phyloP scores from a whole-genome alignment of 2,888 invertebrate genomes.

The Punctoribates punctum region DNA sequence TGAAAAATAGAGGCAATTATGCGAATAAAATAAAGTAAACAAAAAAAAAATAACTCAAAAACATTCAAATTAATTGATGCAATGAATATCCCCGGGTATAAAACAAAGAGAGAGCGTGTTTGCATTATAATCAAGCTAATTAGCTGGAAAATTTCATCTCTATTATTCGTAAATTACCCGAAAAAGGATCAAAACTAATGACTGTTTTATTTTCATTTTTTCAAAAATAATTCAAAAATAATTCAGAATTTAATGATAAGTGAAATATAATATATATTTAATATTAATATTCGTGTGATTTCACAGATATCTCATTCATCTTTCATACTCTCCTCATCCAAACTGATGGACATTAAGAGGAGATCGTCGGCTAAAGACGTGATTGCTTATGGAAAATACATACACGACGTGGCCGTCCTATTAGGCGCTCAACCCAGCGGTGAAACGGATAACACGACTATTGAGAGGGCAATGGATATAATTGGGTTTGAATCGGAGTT shows the following conservation, averaged over 20 bases:
- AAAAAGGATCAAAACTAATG: too few relatives aligned
- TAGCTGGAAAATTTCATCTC: too few relatives aligned
- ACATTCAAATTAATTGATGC: too few relatives aligned
- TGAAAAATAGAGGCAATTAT: too few relatives aligned
- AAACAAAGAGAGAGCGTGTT: too few relatives aligned
- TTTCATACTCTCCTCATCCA: not conserved
- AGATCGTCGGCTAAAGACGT: not conserved
- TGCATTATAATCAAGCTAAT: too few relatives aligned
- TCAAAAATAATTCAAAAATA: too few relatives aligned
- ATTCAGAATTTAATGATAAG: not conserved
- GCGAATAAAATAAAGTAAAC: too few relatives aligned
- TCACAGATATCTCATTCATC: slow-evolving; percentile 28
- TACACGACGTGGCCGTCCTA: slow-evolving; percentile 29
- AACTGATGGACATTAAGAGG: not conserved
- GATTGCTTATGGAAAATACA: not conserved
- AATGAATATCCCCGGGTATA: too few relatives aligned
- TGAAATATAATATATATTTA: not conserved
- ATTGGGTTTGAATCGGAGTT: slow-evolving; percentile 29
- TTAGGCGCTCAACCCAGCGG: not conserved
- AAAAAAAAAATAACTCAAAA: too few relatives aligned
- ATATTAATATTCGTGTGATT: not conserved
- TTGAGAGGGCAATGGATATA: not conserved
- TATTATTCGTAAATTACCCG: too few relatives aligned
- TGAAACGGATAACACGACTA: not conserved
- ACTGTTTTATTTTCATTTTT: too few relatives aligned